Percentiles rank a stretch among this genome's conserved stretches.
phyloP scores from a whole-genome alignment of 2,888 invertebrate genomes.

The Eretmocerus hayati region DNA sequence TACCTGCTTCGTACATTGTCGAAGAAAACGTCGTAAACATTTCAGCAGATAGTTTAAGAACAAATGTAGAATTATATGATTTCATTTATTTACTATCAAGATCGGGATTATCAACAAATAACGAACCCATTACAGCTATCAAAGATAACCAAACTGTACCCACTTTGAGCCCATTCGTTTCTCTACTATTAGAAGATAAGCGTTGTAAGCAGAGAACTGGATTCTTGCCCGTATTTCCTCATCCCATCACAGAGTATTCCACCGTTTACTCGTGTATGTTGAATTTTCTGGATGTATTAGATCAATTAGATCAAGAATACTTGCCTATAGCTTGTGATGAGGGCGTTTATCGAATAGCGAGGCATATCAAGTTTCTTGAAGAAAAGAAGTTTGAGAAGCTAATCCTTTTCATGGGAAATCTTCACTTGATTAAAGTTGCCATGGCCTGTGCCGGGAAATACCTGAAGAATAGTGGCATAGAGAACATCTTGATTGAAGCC shows the following conservation, averaged over 20 bases:
- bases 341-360: conserved; percentile 11
- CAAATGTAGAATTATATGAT: not conserved
- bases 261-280: not conserved
- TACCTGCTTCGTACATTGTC: not conserved
- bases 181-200: not conserved
- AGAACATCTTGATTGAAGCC: conserved; percentile 12
- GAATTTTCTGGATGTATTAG: not conserved
- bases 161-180: not conserved
- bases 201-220: not conserved
- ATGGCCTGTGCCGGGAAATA: conserved; percentile 9
- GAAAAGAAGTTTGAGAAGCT: conserved; percentile 11
- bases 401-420: conserved; percentile 11
- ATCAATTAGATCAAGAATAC: conserved; percentile 4
- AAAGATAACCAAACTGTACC: not conserved
- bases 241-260: not conserved
- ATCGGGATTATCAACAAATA: not conserved
- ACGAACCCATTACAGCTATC: not conserved
- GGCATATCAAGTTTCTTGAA: conserved; percentile 5
- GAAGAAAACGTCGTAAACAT: too few species aligned
- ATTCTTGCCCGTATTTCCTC: not conserved
- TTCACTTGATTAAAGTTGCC: conserved; percentile 13
- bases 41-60: not conserved
- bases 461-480: conserved; percentile 14
- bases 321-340: conserved; percentile 15
- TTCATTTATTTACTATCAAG: not conserved